Evolutionary conservation across 2,797 vertebrate genomes (phyloP).

Genomic region (Rhincodon typus): DNA sequence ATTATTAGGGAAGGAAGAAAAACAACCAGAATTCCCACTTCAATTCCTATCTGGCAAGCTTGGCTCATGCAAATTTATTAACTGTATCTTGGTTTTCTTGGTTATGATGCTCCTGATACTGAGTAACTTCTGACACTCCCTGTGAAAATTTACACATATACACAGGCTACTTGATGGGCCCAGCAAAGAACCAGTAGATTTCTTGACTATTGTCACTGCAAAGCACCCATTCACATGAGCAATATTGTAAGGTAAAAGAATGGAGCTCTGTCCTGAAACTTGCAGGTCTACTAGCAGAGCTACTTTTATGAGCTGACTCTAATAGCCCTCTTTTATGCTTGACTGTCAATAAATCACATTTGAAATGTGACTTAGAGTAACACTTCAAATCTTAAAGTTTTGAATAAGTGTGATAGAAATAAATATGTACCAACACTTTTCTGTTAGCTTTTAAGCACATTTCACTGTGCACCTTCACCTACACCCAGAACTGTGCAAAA

Average conservation of each 20-base stretch:
- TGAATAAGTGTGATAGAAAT: neutral
- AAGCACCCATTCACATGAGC: neutral
- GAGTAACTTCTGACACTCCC: neutral
- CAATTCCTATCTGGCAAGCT: neutral
- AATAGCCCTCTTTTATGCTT: neutral
- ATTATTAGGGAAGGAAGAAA: neutral
- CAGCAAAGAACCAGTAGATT: neutral
- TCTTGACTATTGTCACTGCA: neutral
- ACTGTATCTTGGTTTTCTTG: neutral
- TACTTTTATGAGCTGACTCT: neutral
- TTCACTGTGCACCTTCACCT: neutral
- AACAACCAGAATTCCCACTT: neutral
- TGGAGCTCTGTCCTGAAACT: neutral
- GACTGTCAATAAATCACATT: neutral
- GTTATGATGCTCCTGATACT: neutral
- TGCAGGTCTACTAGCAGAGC: neutral
- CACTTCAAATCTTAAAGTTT: neutral
- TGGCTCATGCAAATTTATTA: neutral
- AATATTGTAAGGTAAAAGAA: neutral
- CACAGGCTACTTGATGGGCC: neutral
- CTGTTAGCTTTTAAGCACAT: neutral
- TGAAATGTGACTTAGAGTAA: neutral
- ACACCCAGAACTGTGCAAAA: neutral
- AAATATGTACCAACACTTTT: neutral
- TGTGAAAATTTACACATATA: neutral